Percentiles rank a stretch among this genome's conserved stretches.
These are phyloP conservation scores for Helarctos malayanus DNA, from an alignment of 2,797 vertebrate species.

Conservation along the genomic window DNA sequence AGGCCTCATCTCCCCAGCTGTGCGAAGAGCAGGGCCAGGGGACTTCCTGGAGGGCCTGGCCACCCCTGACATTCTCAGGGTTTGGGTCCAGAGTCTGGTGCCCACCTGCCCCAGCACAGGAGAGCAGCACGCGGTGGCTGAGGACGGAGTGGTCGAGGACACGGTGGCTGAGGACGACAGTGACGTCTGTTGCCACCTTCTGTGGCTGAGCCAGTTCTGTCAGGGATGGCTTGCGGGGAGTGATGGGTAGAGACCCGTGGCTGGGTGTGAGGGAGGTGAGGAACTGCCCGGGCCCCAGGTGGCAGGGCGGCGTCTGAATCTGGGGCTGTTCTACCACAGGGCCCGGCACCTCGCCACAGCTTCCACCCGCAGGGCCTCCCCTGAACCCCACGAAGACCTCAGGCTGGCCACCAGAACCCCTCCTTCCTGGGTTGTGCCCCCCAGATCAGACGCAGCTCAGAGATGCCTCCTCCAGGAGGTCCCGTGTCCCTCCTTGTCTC, in stretches of 20 bases:
- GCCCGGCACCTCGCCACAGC: not conserved
- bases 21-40: not conserved
- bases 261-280: not conserved
- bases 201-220: not conserved
- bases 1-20: not conserved
- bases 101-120: not conserved
- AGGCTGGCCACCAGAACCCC: too few species aligned
- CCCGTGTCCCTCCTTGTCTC: not conserved
- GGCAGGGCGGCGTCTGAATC: not conserved
- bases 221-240: accelerated
- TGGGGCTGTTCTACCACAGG: too few species aligned
- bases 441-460: accelerated
- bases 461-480: not conserved
- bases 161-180: accelerated
- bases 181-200: accelerated
- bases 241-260: accelerated
- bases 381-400: not conserved
- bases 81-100: not conserved
- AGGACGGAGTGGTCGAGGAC: accelerated
- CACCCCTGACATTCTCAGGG: accelerated
- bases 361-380: not conserved
- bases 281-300: accelerated
- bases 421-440: not conserved
- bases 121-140: accelerated
- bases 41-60: not conserved